A percentile compares a stretch with the other conserved stretches of the same genome.
Conservation (phyloP, 2,888 invertebrate genomes). For the Gryllus longicercus region DNA sequence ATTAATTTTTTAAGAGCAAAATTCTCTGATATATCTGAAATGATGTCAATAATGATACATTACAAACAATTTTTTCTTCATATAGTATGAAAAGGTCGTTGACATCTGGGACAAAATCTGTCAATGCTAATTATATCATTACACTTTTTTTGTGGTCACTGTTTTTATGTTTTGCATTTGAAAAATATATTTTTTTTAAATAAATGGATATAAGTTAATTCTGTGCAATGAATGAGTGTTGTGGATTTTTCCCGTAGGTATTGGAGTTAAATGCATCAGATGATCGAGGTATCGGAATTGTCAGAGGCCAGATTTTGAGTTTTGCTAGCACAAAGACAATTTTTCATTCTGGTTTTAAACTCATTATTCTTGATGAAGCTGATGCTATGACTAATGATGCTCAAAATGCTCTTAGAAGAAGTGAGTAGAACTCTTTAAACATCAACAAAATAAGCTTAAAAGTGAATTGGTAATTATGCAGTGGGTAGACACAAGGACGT, state of each 20-base stretch:
- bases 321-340: conserved; percentile 96
- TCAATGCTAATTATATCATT: not conserved
- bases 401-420: conserved; percentile 93
- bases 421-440: conserved; percentile 52
- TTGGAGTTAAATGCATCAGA: conserved; percentile 95
- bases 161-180: not conserved
- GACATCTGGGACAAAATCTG: too few relatives aligned
- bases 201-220: conserved; percentile 12
- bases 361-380: conserved; percentile 96
- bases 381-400: conserved; percentile 99
- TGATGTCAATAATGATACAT: too few relatives aligned
- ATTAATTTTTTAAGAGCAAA: too few relatives aligned
- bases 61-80: too few relatives aligned
- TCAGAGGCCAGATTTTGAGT: conserved; percentile 87
- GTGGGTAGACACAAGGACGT: too few relatives aligned
- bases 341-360: conserved; percentile 88
- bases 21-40: too few relatives aligned
- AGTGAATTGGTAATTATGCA: not conserved
- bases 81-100: too few relatives aligned
- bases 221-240: conserved; percentile 21
- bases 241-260: conserved; percentile 56
- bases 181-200: not conserved
- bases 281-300: conserved; percentile 94
- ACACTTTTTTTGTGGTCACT: not conserved
- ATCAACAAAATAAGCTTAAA: conserved; percentile 11